Percentiles rank a stretch among this genome's conserved stretches.
These are phyloP conservation scores for Myripristis jacobus DNA, from an alignment of 2,797 vertebrate species.

Conservation along the genomic window DNA sequence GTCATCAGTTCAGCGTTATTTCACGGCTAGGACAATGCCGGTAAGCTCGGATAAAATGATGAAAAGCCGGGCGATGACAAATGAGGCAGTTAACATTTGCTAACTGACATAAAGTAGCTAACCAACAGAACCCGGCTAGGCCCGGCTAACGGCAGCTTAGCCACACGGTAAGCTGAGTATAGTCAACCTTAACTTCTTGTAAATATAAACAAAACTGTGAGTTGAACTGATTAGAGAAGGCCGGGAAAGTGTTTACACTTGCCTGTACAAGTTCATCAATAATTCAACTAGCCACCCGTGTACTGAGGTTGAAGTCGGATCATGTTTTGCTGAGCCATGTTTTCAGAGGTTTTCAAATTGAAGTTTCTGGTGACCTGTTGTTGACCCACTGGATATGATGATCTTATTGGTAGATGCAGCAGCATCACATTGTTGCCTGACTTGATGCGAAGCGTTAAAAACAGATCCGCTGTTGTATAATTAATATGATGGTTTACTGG, in stretches of 20 bases:
- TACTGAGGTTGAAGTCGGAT: neutral
- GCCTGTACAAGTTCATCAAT: neutral
- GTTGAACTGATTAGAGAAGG: neutral
- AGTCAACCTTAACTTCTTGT: slow-evolving; percentile 4
- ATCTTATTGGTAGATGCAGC: neutral
- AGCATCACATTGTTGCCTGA: neutral
- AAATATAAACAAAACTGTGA: slow-evolving; percentile 33
- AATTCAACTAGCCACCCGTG: neutral
- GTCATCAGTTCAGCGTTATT: fast-evolving
- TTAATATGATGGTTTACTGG: neutral
- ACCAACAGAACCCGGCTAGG: slow-evolving; percentile 50
- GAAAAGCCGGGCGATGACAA: neutral
- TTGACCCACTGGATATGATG: neutral
- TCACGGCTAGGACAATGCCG: fast-evolving
- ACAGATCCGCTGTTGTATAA: neutral
- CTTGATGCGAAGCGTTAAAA: neutral
- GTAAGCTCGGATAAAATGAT: fast-evolving
- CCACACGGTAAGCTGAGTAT: slow-evolving; percentile 33
- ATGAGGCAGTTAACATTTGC: neutral
- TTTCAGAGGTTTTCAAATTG: neutral
- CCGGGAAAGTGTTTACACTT: neutral
- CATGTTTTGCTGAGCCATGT: neutral
- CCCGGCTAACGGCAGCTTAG: slow-evolving; percentile 58
- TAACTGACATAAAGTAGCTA: slow-evolving; percentile 2
- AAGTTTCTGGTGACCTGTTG: neutral